Percentiles rank a stretch among this genome's conserved stretches.
These are phyloP conservation scores for Drosophila sordidula DNA, from an alignment of 2,888 invertebrate species.

Conservation along the genomic window DNA sequence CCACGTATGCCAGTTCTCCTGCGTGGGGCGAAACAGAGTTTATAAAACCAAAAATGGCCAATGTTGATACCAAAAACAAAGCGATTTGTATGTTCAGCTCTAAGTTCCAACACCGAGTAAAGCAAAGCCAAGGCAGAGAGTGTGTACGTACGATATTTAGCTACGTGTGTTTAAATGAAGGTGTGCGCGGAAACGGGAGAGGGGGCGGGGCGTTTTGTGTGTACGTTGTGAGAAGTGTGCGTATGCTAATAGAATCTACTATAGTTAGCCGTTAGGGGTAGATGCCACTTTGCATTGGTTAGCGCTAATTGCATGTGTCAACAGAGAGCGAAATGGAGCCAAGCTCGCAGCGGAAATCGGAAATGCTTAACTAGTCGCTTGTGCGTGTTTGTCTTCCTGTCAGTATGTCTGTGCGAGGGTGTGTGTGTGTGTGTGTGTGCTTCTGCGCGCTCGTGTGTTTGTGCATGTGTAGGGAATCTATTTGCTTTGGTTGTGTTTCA, in stretches of 20 bases:
- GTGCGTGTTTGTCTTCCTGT: constrained; percentile 27
- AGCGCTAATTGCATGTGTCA: constrained; percentile 80
- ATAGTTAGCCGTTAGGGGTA: constrained; percentile 55
- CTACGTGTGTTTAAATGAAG: constrained; percentile 40
- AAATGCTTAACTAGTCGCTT: constrained; percentile 76
- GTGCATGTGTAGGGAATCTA: constrained; percentile 36
- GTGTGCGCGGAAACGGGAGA: constrained; percentile 1
- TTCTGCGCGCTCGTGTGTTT: constrained; percentile 6
- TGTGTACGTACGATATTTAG: constrained; percentile 19
- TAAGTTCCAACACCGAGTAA: constrained; percentile 63
- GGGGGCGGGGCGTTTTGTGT: constrained; percentile 7
- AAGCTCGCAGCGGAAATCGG: constrained; percentile 71
- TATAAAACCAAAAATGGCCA: constrained; percentile 48
- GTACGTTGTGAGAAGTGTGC: constrained; percentile 30
- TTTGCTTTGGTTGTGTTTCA: constrained; percentile 62
- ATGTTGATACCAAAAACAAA: constrained; percentile 42
- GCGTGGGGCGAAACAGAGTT: constrained; percentile 63
- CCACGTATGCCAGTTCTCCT: constrained; percentile 84
- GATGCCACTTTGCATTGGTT: constrained; percentile 76
- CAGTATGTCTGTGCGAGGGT: constrained; percentile 1
- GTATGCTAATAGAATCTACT: constrained; percentile 75
- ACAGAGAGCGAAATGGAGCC: constrained; percentile 64
- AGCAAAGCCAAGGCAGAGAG: constrained; percentile 48
- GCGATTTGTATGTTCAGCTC: constrained; percentile 24
- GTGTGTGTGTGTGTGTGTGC: constrained; percentile 1